phyloP scores from a whole-genome alignment of 1,140 invertebrate species.

The Drosophila ambigua region DNA sequence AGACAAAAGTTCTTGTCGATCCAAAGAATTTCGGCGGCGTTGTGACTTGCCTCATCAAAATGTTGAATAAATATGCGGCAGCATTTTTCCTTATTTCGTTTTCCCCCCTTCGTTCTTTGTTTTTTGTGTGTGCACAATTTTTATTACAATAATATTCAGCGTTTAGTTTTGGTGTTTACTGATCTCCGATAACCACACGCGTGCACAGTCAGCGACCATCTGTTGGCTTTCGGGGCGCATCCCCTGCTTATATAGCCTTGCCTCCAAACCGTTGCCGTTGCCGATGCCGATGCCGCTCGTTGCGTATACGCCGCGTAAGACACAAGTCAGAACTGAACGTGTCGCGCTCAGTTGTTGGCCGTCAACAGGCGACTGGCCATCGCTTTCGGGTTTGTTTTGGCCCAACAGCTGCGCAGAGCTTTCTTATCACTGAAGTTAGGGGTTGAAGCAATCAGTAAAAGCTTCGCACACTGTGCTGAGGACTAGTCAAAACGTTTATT shows the following conservation, averaged over 20 bases:
- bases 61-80: slow-evolving; percentile 26
- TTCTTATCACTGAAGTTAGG: slow-evolving; percentile 68
- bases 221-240: slow-evolving; percentile 66
- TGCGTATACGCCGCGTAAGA: slow-evolving; percentile 74
- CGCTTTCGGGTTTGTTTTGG: slow-evolving; percentile 63
- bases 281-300: slow-evolving; percentile 27
- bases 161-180: slow-evolving; percentile 29
- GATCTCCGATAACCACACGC: slow-evolving; percentile 70
- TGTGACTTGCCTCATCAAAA: slow-evolving; percentile 20
- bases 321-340: slow-evolving; percentile 58
- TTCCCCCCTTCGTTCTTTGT: slow-evolving; percentile 17
- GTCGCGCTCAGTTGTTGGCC: slow-evolving; percentile 21
- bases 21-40: slow-evolving; percentile 19
- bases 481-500: neutral
- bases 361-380: slow-evolving; percentile 27
- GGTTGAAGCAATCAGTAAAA: slow-evolving; percentile 54
- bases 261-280: slow-evolving; percentile 7
- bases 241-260: slow-evolving; percentile 60
- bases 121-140: slow-evolving; percentile 26
- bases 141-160: slow-evolving; percentile 49
- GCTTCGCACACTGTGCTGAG: slow-evolving; percentile 58
- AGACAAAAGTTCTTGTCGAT: slow-evolving; percentile 26
- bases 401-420: slow-evolving; percentile 69
- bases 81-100: slow-evolving; percentile 34
- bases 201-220: slow-evolving; percentile 75